phyloP scores from a whole-genome alignment of 2,113 vertebrate genomes.

The Oreochromis spilurus region DNA sequence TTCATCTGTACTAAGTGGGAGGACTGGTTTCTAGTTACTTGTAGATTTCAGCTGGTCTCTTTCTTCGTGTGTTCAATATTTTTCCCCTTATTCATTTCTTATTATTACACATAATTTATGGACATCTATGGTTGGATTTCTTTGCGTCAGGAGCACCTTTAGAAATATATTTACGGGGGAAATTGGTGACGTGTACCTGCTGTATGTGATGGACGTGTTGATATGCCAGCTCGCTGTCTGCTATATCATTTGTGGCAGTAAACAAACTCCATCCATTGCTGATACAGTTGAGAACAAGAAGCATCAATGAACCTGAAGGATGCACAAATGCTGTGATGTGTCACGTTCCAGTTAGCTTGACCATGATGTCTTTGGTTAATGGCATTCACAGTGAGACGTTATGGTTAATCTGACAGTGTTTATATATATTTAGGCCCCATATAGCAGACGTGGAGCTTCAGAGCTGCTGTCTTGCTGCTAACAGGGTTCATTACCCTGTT shows the following conservation, averaged over 20 bases:
- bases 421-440: neutral
- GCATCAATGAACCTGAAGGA: neutral
- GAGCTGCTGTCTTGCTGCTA: neutral
- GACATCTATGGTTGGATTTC: neutral
- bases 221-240: neutral
- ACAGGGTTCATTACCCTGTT: neutral
- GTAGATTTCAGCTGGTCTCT: neutral
- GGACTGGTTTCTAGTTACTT: neutral
- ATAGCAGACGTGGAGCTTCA: neutral
- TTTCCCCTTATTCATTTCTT: neutral
- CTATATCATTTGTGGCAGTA: neutral
- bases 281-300: neutral
- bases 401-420: neutral
- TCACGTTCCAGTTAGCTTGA: accelerated
- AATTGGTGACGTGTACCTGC: neutral
- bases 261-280: neutral
- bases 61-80: accelerated
- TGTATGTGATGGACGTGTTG: accelerated
- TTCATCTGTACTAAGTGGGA: neutral
- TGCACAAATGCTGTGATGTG: neutral
- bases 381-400: neutral
- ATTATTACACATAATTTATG: neutral
- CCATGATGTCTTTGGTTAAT: neutral
- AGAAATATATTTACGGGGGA: accelerated
- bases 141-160: neutral